A percentile compares a stretch with the other conserved stretches of the same genome.
These are phyloP conservation scores for Magallana gigas DNA, from an alignment of 1,140 invertebrate genomes.

Conservation along the genomic window DNA sequence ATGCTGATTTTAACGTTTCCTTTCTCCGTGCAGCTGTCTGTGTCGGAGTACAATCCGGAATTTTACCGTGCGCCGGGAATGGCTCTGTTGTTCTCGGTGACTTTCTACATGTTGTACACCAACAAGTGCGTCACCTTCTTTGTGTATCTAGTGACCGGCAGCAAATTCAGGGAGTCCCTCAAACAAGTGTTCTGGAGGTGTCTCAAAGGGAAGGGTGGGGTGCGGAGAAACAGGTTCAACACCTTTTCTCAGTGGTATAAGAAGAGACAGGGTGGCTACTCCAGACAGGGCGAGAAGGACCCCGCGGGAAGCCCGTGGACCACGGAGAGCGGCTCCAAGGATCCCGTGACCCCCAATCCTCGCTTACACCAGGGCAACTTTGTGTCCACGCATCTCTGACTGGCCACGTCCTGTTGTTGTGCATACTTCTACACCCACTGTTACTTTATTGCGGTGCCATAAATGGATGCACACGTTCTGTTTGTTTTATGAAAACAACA, in stretches of 20 bases:
- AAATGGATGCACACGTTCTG: no score
- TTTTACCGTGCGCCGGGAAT: slow-evolving; percentile 57
- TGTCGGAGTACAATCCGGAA: slow-evolving; percentile 54
- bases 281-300: background rate
- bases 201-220: slow-evolving; percentile 35
- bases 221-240: background rate
- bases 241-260: slow-evolving; percentile 9
- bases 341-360: background rate
- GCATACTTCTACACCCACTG: no score
- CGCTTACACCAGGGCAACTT: background rate
- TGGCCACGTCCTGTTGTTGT: background rate
- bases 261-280: background rate
- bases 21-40: slow-evolving; percentile 63
- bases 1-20: slow-evolving; percentile 69
- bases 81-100: slow-evolving; percentile 65
- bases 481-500: no score
- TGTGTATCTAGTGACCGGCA: slow-evolving; percentile 66
- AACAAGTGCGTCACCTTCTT: slow-evolving; percentile 72
- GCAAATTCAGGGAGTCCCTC: slow-evolving; percentile 62
- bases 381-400: slow-evolving; percentile 16
- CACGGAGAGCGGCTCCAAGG: background rate
- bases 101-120: slow-evolving; percentile 70
- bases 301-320: background rate
- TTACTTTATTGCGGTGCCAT: no score
- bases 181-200: slow-evolving; percentile 46